phyloP scores from a whole-genome alignment of 2,888 invertebrate species.

The Lottia gigantea region DNA sequence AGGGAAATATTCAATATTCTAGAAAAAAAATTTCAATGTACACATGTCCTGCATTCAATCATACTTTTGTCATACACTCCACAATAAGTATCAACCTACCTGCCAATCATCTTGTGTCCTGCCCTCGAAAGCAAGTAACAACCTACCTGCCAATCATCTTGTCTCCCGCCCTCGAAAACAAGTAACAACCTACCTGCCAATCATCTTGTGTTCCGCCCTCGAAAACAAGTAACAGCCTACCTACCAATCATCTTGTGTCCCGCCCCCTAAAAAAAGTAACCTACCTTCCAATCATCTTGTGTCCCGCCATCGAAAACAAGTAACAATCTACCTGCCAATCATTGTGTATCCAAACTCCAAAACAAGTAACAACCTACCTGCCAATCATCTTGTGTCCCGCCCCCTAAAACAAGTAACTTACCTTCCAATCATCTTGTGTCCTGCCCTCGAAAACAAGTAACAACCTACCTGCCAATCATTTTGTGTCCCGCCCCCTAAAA shows the following conservation, averaged over 20 bases:
- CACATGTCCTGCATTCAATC: too few relatives aligned
- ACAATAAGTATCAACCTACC: too few relatives aligned
- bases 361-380: constrained; percentile 55
- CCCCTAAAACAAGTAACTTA: constrained; percentile 70
- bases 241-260: background rate
- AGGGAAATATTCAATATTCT: constrained; percentile 27
- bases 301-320: background rate
- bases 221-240: too few relatives aligned
- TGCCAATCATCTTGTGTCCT: background rate
- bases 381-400: constrained; percentile 70
- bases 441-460: background rate
- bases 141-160: background rate
- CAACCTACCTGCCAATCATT: too few relatives aligned
- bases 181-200: too few relatives aligned
- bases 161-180: background rate
- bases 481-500: background rate
- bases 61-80: too few relatives aligned
- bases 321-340: background rate
- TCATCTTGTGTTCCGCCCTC: background rate
- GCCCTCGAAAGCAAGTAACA: background rate
- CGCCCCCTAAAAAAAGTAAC: too few relatives aligned
- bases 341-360: background rate
- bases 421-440: background rate
- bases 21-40: too few relatives aligned
- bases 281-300: too few relatives aligned